A percentile compares a stretch with the other conserved stretches of the same genome.
Conservation (phyloP, 2,888 invertebrate species). For the Bimastos eiseni region DNA sequence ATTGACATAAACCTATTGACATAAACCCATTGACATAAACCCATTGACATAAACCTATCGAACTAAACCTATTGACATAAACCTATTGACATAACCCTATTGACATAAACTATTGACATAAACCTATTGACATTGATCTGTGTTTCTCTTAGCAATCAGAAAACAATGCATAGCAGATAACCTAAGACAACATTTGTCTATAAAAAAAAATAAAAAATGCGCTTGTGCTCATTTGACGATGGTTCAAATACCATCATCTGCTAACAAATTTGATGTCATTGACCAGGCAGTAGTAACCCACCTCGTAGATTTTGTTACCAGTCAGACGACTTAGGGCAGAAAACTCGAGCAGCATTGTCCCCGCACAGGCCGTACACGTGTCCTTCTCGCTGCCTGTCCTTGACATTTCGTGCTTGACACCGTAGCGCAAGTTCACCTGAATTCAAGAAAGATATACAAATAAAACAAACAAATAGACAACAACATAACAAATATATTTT, state of each 20-base stretch:
- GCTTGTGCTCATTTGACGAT: background rate
- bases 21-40: too few relatives aligned
- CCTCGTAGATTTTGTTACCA: conserved; percentile 84
- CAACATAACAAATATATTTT: background rate
- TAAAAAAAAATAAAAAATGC: background rate
- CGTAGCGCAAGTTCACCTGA: conserved; percentile 64
- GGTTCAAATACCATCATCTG: background rate
- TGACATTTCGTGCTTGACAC: conserved; percentile 69
- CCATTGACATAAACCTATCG: too few relatives aligned
- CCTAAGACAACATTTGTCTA: too few relatives aligned
- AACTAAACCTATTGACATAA: too few relatives aligned
- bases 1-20: too few relatives aligned
- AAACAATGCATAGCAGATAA: too few relatives aligned
- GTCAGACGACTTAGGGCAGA: conserved; percentile 90
- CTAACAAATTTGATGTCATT: background rate
- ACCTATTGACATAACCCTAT: too few relatives aligned
- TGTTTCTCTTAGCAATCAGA: too few relatives aligned
- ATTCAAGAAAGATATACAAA: background rate
- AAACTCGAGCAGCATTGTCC: conserved; percentile 96
- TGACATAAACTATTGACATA: too few relatives aligned
- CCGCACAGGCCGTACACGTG: conserved; percentile 97
- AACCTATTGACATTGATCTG: too few relatives aligned
- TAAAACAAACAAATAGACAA: background rate
- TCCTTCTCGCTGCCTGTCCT: conserved; percentile 65
- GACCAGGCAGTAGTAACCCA: conserved; percentile 53